Evolutionary conservation across 2,888 invertebrate genomes (phyloP).

Genomic region (Lycocerus yunnanus): DNA sequence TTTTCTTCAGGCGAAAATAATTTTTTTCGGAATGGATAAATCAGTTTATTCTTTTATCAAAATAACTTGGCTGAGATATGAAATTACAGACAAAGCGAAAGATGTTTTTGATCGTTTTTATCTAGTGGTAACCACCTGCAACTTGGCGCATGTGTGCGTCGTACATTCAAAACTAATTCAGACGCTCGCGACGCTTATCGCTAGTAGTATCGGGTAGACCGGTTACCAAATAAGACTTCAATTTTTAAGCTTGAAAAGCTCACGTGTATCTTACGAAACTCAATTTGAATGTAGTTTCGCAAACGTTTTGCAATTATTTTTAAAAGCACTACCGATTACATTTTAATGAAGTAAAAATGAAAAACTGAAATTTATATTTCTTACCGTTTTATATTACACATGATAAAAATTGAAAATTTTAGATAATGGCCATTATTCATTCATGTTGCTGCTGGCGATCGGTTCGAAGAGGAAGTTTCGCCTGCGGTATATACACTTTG

Average conservation of each 20-base stretch:
- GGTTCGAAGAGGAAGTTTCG: constrained; percentile 74
- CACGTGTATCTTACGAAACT: background rate
- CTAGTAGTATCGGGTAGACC: constrained; percentile 9
- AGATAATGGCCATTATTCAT: constrained; percentile 71
- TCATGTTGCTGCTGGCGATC: constrained; percentile 81
- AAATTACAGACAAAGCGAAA: constrained; percentile 3
- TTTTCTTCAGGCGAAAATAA: background rate
- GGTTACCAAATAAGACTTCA: background rate
- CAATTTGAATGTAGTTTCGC: background rate
- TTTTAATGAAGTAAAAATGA: background rate
- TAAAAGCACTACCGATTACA: background rate
- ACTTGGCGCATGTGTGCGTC: constrained; percentile 33
- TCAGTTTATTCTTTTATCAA: background rate
- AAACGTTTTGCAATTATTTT: background rate
- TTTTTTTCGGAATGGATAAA: background rate
- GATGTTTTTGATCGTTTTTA: constrained; percentile 5
- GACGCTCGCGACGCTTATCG: constrained; percentile 24
- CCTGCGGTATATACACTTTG: constrained; percentile 71
- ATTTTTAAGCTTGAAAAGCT: background rate
- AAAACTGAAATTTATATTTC: background rate
- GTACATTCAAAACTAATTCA: constrained; percentile 13
- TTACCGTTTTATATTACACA: background rate
- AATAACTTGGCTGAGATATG: background rate
- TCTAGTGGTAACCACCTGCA: constrained; percentile 37
- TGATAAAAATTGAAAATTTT: background rate